These are phyloP conservation scores for Cantharis nigra DNA, from an alignment of 2,888 invertebrate species.

Conservation along the genomic window DNA sequence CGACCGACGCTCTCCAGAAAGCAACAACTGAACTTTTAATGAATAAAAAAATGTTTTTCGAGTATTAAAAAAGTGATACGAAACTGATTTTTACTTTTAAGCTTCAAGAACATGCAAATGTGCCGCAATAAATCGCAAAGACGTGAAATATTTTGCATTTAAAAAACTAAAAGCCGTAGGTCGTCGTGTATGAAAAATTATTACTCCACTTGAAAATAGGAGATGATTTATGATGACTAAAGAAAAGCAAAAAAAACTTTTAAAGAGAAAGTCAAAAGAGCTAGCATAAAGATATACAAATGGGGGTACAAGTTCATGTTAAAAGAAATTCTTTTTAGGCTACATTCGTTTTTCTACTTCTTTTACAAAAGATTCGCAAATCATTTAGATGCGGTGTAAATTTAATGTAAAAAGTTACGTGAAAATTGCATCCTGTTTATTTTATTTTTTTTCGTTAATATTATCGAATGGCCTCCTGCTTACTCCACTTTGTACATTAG, in stretches of 20 bases:
- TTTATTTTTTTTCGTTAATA: not conserved
- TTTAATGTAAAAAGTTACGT: not conserved
- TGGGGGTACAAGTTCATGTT: slow-evolving; percentile 16
- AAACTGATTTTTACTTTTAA: slow-evolving; percentile 6
- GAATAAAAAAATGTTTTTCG: not conserved
- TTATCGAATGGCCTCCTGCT: not conserved
- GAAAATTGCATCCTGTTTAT: not conserved
- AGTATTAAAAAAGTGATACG: not conserved
- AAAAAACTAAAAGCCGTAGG: slow-evolving; percentile 15
- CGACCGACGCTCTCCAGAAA: not conserved
- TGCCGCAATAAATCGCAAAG: slow-evolving; percentile 5
- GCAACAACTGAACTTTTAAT: not conserved
- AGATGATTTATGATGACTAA: slow-evolving; percentile 15
- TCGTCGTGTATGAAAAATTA: slow-evolving; percentile 18
- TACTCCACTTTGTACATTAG: not conserved
- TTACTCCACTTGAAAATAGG: slow-evolving; percentile 11
- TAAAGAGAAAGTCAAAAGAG: slow-evolving; percentile 15
- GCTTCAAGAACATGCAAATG: not conserved
- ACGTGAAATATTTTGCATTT: slow-evolving; percentile 14
- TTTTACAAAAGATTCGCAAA: slow-evolving; percentile 4
- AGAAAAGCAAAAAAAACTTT: slow-evolving; percentile 12
- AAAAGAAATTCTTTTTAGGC: slow-evolving; percentile 5
- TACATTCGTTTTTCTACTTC: slow-evolving; percentile 8
- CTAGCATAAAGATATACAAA: slow-evolving; percentile 19
- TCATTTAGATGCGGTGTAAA: slow-evolving; percentile 10